Percentiles rank a stretch among this genome's conserved stretches.
Evolutionary conservation across 2,113 vertebrate species (phyloP).

Genomic region (Drymodes brunneopygia): DNA sequence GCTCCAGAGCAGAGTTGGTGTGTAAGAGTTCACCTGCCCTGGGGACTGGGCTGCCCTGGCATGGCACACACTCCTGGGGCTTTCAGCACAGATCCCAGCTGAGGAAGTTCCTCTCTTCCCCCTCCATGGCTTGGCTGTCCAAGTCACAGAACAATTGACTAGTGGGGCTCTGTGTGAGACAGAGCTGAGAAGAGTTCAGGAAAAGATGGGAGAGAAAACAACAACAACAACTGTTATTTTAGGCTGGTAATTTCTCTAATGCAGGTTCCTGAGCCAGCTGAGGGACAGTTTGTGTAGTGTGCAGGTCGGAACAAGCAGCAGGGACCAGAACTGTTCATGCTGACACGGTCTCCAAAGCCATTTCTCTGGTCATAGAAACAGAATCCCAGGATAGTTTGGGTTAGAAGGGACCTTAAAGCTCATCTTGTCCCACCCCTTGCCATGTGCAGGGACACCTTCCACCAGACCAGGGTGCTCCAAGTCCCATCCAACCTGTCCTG

Average conservation of each 20-base stretch:
- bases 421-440: background rate
- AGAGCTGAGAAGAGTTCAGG: background rate
- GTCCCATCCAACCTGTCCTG: background rate
- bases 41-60: background rate
- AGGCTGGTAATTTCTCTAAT: background rate
- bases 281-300: background rate
- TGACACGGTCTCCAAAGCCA: background rate
- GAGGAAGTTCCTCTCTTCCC: background rate
- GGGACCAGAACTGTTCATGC: background rate
- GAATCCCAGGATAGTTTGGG: background rate
- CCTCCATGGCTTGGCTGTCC: background rate
- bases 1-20: constrained; percentile 76
- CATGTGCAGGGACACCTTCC: background rate
- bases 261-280: background rate
- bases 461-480: background rate
- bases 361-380: background rate
- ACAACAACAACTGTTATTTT: background rate
- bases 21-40: background rate
- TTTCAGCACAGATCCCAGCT: background rate
- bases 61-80: fast-evolving
- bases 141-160: background rate
- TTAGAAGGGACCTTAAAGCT: background rate
- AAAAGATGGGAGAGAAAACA: background rate
- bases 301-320: background rate
- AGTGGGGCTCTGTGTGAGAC: background rate